Evolutionary conservation across 2,113 vertebrate species (phyloP).

Genomic region (Oostethus manadensis): DNA sequence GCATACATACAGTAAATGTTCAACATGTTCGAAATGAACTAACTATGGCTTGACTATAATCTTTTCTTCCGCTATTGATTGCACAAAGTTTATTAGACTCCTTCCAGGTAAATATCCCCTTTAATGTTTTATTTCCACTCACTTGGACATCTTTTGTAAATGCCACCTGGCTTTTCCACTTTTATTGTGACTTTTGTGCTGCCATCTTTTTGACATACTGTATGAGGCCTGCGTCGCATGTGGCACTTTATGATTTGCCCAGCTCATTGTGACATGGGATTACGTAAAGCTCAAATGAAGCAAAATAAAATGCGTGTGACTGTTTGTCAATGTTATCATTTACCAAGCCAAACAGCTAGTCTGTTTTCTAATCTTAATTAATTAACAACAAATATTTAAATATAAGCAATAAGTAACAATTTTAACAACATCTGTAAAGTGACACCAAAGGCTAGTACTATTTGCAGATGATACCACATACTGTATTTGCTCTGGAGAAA

Average conservation of each 20-base stretch:
- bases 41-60: too few species aligned
- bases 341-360: constrained; percentile 9
- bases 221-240: constrained; percentile 16
- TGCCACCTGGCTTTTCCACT: constrained; percentile 14
- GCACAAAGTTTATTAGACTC: too few species aligned
- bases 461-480: too few species aligned
- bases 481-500: too few species aligned
- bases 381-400: constrained; percentile 30
- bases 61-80: too few species aligned
- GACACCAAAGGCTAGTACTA: too few species aligned
- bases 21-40: too few species aligned
- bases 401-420: constrained; percentile 37
- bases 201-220: constrained; percentile 44
- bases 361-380: constrained; percentile 11
- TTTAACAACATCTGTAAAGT: too few species aligned
- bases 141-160: neutral
- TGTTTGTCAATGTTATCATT: constrained; percentile 6
- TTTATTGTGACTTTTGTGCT: constrained; percentile 34
- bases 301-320: constrained; percentile 11
- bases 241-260: neutral
- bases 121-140: too few species aligned
- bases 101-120: too few species aligned
- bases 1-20: too few species aligned
- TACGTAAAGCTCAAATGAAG: neutral
- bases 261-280: constrained; percentile 14